Base-by-base conservation (phyloP, 2,113 vertebrate genomes). In the Gymnocephalus cernua region DNA sequence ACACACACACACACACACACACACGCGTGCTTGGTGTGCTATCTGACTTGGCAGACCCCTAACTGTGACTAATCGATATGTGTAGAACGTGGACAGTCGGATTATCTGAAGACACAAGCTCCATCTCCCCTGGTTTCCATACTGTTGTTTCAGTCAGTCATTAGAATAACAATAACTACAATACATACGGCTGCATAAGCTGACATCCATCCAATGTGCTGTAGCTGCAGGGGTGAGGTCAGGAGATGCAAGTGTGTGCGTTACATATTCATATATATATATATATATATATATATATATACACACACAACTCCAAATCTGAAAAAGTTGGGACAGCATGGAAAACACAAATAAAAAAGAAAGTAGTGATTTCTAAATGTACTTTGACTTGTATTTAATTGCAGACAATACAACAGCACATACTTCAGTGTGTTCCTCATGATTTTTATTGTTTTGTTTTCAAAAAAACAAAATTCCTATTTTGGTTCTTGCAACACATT, bases 101-200 rank as follows among this genome's bases (percentile, higher is more conserved):
- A 93, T 94, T 93, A 94, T 91, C 82, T 69, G 69, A 72, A 87
- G 82, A 89, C 90, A 90, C 83, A 89, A 86, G 78, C 89, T 57
- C 67, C 81, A 65, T 83, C 86, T 90, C 78, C 80, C 18, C 38
- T 77, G 80, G 73, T 84, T 75, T 88, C 80, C 88, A 86, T 89
- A 82, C 90, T 85, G 87, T 92, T 90, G 91, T 94, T 91, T 93
- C 91, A 91, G 82, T 71, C 69, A 3, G 77, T 89, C 90, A 94
- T 94, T 94, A 91, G 90, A 93, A 94, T 94, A 89, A 94, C 92
- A 94, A 94, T 91, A 87, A 89, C 32, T 57, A 91, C 90, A 93
- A 93, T 89, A 69, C 88, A 75, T 57, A 85, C 44, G 25, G 67
- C 74, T 67, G 82, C 86, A 81, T 91, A 91, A 91, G 91, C 88